Conservation (phyloP, 2,888 invertebrate species). For the Dasysyrphus albostriatus region DNA sequence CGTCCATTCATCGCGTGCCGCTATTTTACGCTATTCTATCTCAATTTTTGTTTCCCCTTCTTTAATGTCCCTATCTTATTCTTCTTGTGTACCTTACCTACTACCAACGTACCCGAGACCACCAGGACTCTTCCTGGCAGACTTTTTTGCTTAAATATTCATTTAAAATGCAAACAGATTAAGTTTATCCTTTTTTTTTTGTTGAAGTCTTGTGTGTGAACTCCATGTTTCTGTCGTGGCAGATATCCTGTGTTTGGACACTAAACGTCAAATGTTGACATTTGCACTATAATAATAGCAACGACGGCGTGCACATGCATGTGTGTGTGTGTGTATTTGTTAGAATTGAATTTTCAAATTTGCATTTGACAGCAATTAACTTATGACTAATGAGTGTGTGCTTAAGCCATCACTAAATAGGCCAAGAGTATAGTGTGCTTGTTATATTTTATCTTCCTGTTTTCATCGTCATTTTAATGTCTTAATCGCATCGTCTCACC, state of each 20-base stretch:
- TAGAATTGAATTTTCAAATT: conserved; percentile 40
- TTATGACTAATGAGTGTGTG: conserved; percentile 41
- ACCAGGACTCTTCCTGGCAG: conserved; percentile 43
- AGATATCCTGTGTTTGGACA: conserved; percentile 38
- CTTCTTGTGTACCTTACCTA: neutral
- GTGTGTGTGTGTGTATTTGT: neutral
- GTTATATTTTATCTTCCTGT: conserved; percentile 9
- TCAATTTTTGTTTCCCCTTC: conserved; percentile 58
- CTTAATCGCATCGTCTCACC: neutral
- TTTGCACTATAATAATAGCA: conserved; percentile 50
- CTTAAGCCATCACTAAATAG: conserved; percentile 46
- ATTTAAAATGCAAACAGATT: conserved; percentile 70
- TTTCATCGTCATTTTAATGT: conserved; percentile 10
- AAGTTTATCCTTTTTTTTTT: conserved; percentile 30
- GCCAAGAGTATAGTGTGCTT: conserved; percentile 38
- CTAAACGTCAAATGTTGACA: conserved; percentile 69
- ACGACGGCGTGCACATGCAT: neutral
- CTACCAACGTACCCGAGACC: neutral
- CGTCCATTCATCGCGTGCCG: conserved; percentile 71
- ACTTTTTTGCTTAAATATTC: conserved; percentile 63
- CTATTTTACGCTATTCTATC: conserved; percentile 75
- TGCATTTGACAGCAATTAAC: conserved; percentile 70
- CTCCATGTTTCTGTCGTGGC: conserved; percentile 11
- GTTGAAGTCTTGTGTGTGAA: conserved; percentile 2
- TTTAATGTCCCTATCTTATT: conserved; percentile 6